Evolutionary conservation across 2,888 invertebrate species (phyloP), one percentile per base, ranked within the genome.

Genomic region (Epinotia demarniana): DNA sequence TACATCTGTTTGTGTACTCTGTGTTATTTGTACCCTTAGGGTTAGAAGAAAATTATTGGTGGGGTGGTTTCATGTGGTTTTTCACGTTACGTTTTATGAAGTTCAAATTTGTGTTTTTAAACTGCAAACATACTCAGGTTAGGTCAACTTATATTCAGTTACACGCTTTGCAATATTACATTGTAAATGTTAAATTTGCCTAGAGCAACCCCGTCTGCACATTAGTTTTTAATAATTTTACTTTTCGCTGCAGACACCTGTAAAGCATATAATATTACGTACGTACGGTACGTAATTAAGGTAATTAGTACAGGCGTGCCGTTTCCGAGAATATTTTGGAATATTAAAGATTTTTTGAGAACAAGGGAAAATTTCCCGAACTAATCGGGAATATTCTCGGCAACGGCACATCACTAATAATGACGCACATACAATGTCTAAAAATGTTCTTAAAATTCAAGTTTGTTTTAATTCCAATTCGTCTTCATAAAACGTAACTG

Each of bases 21-120:
- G 18, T 13, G 70, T 39, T 49, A 33, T 70, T 64, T 49, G 13
- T 12, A 46, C 70, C 70, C 39, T 70, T 53, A 57, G 67, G 62
- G 75, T 75, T 75, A 75, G 72, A 75, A 72, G 75, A 72, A 67
- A 67, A 55, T 72, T 75, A 60, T 57, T 72, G 60, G 67, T 73
- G 75, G 75, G 64, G 39, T 33, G 62, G 4, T 58, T 62, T 61
- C 19, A 23, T 13, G 70, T 71, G 61, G n/a, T 46, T 46, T 46
- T 46, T 12, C 46, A 11, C n/a, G n/a, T 23, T 60, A 58, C 69
- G 69, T 60, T 69, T 23, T 60, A n/a, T 69, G 60, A 69, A 69
- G 43, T 33, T 23, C 3, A 16, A 6, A n/a, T 61, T 33, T 61
- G 3, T 19, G 6, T 12, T 2, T 57, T 57, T 9, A 11, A 57